Evolutionary conservation across 2,113 vertebrate genomes (phyloP), one percentile per base, ranked within the genome.

Genomic region (Nycticorax nycticorax): DNA sequence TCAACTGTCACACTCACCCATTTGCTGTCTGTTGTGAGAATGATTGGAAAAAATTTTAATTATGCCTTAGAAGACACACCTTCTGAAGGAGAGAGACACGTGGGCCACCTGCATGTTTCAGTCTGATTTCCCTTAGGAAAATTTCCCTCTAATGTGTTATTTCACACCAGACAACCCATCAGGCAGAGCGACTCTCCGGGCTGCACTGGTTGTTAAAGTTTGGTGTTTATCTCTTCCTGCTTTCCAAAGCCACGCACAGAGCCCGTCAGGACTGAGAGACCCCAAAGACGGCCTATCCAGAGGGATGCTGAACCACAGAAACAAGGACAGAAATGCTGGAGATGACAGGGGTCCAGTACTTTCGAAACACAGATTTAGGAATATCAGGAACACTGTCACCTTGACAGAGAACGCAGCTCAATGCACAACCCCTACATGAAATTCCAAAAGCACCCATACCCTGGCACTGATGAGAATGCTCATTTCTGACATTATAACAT

Each of bases 41-140:
- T 71, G 93, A 90, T 50, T 85, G 62, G 78, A 85, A 94, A 83
- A 60, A 85, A 92, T 57, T 88, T 96, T 94, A 92, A 96, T 94
- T 94, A 95, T 55, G 94, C 78, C 96, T 93, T 92, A 91, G 57
- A 95, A 96, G 95, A 69, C 85, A 35, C 60, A 85, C 57, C 73
- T 96, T 89, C 67, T 64, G 60, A 63, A 73, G 68, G 28, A 84
- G 93, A 77, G 41, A 95, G 45, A 93, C 56, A 72, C 74, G 18
- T 4, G 2, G 74, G 74, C 90, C 57, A 90, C 80, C 77, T 73
- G 71, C 67, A 88, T 68, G 73, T 69, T 79, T 79, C 50, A 80
- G 53, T 50, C 60, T 97, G 77, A 98, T 96, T 96, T 95, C 86
- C 96, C 95, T 91, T 64, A 97, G 97, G 96, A 97, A 97, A 96